Percentiles rank a stretch among this genome's conserved stretches.
Conservation (phyloP, 2,113 vertebrate species). For the Anoplopoma fimbria region DNA sequence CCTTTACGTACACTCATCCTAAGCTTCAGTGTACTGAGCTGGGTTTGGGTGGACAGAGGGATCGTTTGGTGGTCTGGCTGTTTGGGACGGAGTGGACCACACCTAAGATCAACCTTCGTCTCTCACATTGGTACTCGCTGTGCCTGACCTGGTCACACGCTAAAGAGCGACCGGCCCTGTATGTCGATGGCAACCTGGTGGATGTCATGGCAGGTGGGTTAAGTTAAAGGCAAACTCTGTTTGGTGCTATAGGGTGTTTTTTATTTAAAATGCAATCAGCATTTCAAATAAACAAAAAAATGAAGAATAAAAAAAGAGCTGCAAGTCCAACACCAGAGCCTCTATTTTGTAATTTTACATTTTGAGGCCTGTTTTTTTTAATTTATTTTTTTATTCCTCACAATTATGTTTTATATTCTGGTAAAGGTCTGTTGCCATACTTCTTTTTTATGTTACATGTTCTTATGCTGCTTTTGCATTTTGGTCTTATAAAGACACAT, state of each 20-base stretch:
- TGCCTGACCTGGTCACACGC: constrained; percentile 85
- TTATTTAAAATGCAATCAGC: too few relatives aligned
- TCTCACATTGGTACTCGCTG: constrained; percentile 80
- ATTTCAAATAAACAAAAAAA: not conserved
- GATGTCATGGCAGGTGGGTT: constrained; percentile 49
- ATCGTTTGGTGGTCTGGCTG: constrained; percentile 78
- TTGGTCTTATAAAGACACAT: not conserved
- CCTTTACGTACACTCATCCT: constrained; percentile 85
- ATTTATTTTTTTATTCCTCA: not conserved
- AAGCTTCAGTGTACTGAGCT: constrained; percentile 69
- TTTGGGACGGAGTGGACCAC: constrained; percentile 78
- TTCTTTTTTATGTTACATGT: not conserved
- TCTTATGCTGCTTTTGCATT: not conserved
- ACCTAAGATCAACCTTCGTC: constrained; percentile 28
- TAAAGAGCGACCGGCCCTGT: constrained; percentile 74
- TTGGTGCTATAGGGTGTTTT: too few relatives aligned
- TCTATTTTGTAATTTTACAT: not conserved
- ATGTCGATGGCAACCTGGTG: constrained; percentile 70
- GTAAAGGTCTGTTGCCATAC: not conserved
- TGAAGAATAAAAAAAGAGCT: not conserved
- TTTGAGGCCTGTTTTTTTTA: not conserved
- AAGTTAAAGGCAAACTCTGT: not conserved
- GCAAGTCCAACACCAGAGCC: not conserved
- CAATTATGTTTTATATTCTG: not conserved
- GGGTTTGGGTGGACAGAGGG: constrained; percentile 73